phyloP scores from a whole-genome alignment of 2,113 vertebrate genomes.

The Oryzias woworae region DNA sequence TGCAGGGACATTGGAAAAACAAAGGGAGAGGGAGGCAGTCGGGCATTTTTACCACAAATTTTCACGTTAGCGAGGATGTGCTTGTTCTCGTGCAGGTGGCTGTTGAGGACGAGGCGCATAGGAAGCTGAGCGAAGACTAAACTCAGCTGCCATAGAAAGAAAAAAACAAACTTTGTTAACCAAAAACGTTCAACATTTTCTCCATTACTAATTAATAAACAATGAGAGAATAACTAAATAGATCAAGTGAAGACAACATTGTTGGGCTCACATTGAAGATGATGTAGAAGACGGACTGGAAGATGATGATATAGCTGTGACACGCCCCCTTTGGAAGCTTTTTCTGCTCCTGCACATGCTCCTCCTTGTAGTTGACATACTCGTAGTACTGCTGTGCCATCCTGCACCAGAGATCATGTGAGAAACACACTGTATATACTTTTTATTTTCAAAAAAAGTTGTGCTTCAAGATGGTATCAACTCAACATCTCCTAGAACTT shows the following conservation, averaged over 20 bases:
- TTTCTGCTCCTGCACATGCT: conserved; percentile 84
- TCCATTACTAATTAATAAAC: not conserved
- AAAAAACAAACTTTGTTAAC: not conserved
- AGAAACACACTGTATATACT: not conserved
- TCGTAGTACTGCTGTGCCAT: conserved; percentile 98
- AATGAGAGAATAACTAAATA: not conserved
- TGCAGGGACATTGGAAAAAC: too few relatives aligned
- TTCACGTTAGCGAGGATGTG: conserved; percentile 81
- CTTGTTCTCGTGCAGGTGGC: conserved; percentile 74
- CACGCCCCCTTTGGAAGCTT: conserved; percentile 80
- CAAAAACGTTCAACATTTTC: not conserved
- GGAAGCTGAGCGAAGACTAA: conserved; percentile 91
- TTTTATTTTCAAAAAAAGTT: not conserved
- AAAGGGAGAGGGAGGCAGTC: not conserved
- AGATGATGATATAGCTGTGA: conserved; percentile 83
- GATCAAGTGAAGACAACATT: not conserved
- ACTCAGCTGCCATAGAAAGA: conserved; percentile 80
- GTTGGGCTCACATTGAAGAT: conserved; percentile 85
- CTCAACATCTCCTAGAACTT: not conserved
- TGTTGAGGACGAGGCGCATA: conserved; percentile 86
- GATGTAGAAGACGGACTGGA: conserved; percentile 87
- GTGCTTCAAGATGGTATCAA: not conserved
- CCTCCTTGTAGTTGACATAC: conserved; percentile 86
- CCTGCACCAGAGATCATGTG: conserved; percentile 36
- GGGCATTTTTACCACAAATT: conserved; percentile 80